A percentile compares a stretch with the other conserved stretches of the same genome.
Evolutionary conservation across 23 tunicate species (phyloP).

Genomic region (Ascidia mentula): DNA sequence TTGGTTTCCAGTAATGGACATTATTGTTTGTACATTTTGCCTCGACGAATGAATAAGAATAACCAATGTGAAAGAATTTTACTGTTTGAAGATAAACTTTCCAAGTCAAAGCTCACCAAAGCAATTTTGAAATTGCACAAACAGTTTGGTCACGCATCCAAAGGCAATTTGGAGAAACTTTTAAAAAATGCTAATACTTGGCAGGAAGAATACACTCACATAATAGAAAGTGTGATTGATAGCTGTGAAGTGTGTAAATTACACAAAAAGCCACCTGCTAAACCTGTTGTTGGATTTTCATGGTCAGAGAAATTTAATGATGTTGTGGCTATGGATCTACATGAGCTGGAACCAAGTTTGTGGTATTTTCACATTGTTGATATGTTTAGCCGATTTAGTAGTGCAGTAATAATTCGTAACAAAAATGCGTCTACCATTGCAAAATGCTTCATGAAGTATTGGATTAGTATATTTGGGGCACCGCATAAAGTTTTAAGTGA

Average conservation of each 20-base stretch:
- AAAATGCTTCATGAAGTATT: background rate
- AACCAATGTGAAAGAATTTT: background rate
- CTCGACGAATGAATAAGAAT: background rate
- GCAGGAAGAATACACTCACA: background rate
- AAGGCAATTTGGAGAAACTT: background rate
- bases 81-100: background rate
- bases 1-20: slow-evolving; percentile 15
- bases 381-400: slow-evolving; percentile 4
- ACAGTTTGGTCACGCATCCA: slow-evolving; percentile 27
- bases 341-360: slow-evolving; percentile 16
- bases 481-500: slow-evolving; percentile 22
- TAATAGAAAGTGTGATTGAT: background rate
- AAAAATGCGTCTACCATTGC: slow-evolving; percentile 16
- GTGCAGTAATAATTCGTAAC: slow-evolving; percentile 7
- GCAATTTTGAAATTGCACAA: background rate
- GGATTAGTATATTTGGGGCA: slow-evolving; percentile 20
- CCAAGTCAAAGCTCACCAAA: background rate
- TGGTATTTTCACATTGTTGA: slow-evolving; percentile 34
- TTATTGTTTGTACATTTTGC: slow-evolving; percentile 21
- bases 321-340: slow-evolving; percentile 17
- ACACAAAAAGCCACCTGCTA: background rate
- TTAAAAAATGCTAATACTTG: background rate
- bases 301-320: slow-evolving; percentile 11
- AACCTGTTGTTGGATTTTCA: slow-evolving; percentile 15
- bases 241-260: background rate